A percentile compares a stretch with the other conserved stretches of the same genome.
phyloP scores from a whole-genome alignment of 2,797 vertebrate species.

The Tragelaphus oryx region DNA sequence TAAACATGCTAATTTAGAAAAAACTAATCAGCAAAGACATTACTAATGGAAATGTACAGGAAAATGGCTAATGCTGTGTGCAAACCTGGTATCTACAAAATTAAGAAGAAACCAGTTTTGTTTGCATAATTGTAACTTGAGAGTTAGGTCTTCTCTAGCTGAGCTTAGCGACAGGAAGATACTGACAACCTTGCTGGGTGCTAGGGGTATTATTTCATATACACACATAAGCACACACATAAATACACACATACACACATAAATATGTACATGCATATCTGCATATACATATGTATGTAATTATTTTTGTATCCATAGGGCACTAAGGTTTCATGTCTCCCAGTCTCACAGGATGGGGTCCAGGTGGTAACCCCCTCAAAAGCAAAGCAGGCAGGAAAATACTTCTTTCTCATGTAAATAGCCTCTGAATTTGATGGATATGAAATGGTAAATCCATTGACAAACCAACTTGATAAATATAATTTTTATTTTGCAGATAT shows the following conservation, averaged over 20 bases:
- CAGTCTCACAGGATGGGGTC: neutral
- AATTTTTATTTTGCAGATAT: neutral
- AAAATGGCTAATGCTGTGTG: slow-evolving; percentile 86
- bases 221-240: accelerated
- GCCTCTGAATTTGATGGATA: neutral
- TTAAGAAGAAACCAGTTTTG: slow-evolving; percentile 79
- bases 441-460: neutral
- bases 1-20: slow-evolving; percentile 88
- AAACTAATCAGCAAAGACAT: slow-evolving; percentile 87
- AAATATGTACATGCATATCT: neutral
- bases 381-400: neutral
- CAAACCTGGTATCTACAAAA: slow-evolving; percentile 83
- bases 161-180: slow-evolving; percentile 64
- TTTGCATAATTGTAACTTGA: slow-evolving; percentile 80
- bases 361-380: neutral
- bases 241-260: neutral
- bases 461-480: neutral
- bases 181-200: slow-evolving; percentile 55
- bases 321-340: neutral
- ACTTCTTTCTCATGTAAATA: neutral
- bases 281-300: neutral
- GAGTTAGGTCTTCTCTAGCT: slow-evolving; percentile 71
- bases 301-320: neutral
- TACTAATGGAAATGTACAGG: slow-evolving; percentile 88
- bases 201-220: neutral